Evolutionary conservation across 2,888 invertebrate species (phyloP).

Genomic region (Kuschelorhynchus macadamiae): DNA sequence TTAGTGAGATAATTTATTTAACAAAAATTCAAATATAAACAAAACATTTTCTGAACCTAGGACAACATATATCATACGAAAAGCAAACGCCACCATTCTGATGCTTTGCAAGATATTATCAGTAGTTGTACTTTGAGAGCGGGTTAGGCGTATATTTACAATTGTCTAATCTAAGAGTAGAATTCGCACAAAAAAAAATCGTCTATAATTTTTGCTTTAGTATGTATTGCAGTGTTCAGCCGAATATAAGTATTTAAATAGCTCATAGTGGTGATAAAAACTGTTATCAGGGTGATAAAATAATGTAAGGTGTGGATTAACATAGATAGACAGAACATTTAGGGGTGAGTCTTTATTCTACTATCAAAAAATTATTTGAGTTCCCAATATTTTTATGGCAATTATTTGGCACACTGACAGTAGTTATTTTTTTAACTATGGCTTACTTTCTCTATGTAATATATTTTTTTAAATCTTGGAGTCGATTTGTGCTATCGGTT

Average conservation of each 20-base stretch:
- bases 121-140: slow-evolving; percentile 4
- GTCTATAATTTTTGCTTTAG: slow-evolving; percentile 27
- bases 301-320: too few species aligned
- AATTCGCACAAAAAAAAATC: slow-evolving; percentile 36
- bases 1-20: slow-evolving; percentile 19
- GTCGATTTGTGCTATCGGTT: too few species aligned
- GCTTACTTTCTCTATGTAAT: too few species aligned
- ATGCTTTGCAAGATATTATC: slow-evolving; percentile 16
- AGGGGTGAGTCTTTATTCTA: too few species aligned
- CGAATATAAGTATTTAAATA: slow-evolving; percentile 9
- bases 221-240: slow-evolving; percentile 18
- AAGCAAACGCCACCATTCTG: not conserved
- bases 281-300: not conserved
- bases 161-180: slow-evolving; percentile 23
- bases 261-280: slow-evolving; percentile 5
- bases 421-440: too few species aligned
- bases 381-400: too few species aligned
- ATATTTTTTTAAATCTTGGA: too few species aligned
- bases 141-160: slow-evolving; percentile 9
- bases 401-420: too few species aligned
- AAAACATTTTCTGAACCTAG: slow-evolving; percentile 36
- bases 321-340: too few species aligned
- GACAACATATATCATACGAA: slow-evolving; percentile 27
- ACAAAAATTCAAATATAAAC: slow-evolving; percentile 33
- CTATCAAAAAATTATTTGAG: too few species aligned